Evolutionary conservation across 2,113 vertebrate genomes (phyloP), one percentile per base, ranked within the genome.

Genomic region (Galbula dea): DNA sequence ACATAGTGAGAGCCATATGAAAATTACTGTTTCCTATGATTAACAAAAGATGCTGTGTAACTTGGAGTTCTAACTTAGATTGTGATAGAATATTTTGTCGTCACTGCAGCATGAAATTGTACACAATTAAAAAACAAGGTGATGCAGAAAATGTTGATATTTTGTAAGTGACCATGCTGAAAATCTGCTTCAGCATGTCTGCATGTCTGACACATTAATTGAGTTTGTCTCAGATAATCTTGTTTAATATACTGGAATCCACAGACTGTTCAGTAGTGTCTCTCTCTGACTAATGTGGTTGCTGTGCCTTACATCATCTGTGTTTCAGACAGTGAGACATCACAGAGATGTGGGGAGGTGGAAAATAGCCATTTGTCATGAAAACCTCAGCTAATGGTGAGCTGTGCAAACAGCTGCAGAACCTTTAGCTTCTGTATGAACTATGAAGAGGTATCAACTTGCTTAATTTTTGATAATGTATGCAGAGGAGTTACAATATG

Each of bases 361-460:
- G 73, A 83, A 92, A 86, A 81, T 19, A 80, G 77, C 45, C 30
- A n/a, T 93, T 86, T 90, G 48, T 90, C 34, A 17, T 51, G 37
- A 94, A 91, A 94, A 83, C 54, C n/a, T 94, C 37, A 37, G 43
- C 65, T 96, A 89, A 67, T 77, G 73, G 41, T 62, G 30, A 79
- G 45, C 66, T 94, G 72, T 89, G 41, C 48, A 43, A 88, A 69
- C 46, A 66, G 51, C 51, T 87, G 52, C 75, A 71, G 45, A 91
- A 94, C 78, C 78, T 17, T 63, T 72, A 91, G 46, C 49, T 90
- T 93, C 52, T 84, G 12, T 77, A 18, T 89, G 54, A 68, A 66
- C 49, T 83, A 57, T 63, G 27, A 89, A 78, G 34, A 32, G 51
- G 5, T 55, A 65, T 30, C 52, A 57, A 3, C 48, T 87, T 89